Evolutionary conservation across 2,113 vertebrate genomes (phyloP).

Genomic region (Protobothrops mucrosquamatus): DNA sequence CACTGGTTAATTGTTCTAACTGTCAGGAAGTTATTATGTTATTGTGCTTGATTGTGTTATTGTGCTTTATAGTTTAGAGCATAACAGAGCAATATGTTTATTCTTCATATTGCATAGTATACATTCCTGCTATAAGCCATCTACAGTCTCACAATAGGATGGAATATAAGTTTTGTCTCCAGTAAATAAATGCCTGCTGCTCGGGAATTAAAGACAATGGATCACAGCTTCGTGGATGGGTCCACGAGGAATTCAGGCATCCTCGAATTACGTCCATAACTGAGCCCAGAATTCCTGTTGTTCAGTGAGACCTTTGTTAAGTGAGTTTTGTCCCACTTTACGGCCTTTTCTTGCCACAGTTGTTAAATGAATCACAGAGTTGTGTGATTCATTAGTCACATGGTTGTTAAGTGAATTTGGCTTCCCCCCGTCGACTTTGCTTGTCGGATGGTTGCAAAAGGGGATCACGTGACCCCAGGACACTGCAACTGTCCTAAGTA

Average conservation of each 20-base stretch:
- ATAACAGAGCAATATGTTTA: neutral
- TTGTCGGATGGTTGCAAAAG: neutral
- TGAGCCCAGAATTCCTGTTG: neutral
- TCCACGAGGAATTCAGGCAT: neutral
- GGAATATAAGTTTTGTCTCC: neutral
- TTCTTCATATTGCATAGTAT: neutral
- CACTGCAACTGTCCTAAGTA: neutral
- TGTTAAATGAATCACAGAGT: neutral
- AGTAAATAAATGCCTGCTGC: neutral
- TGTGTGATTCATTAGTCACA: neutral
- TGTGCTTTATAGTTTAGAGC: neutral
- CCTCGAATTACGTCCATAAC: fast-evolving
- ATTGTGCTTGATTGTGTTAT: neutral
- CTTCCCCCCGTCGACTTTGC: neutral
- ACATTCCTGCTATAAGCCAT: neutral
- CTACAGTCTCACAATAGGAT: neutral
- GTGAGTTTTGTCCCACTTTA: neutral
- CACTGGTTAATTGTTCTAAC: no score
- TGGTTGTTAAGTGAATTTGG: neutral
- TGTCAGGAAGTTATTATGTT: no score
- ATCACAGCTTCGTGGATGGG: neutral
- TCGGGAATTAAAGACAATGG: neutral
- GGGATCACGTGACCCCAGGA: fast-evolving
- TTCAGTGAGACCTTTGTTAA: neutral
- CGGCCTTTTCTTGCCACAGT: neutral